Evolutionary conservation across 2,797 vertebrate species (phyloP), one percentile per base, ranked within the genome.

Genomic region (Pangasius krempfi): DNA sequence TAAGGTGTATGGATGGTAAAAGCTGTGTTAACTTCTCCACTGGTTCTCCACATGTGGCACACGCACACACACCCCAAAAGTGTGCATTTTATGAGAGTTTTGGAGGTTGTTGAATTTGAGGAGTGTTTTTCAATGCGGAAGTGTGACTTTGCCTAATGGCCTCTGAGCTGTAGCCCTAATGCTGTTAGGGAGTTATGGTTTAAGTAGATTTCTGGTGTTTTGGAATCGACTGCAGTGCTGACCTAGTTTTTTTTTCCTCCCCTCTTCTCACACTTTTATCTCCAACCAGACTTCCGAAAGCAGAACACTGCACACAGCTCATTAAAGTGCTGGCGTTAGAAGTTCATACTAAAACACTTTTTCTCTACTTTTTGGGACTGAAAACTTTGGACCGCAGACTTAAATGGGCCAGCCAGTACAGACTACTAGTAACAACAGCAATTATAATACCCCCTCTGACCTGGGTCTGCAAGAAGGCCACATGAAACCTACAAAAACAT

Each of bases 201-300:
- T 91, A 88, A 95, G 92, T 89, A 92, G 93, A 93, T 94, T 93
- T 92, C 93, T 89, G 84, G 89, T 89, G 87, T 91, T 93, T 94
- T 92, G 91, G 90, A 94, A 93, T 89, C 27, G 88, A 92, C 90
- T 87, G 92, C 94, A 93, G 94, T 93, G 94, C 93, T 94, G 93
- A 95, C 95, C 94, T 91, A 95, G 90, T 94, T 96, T 93, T 91
- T 86, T 25, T 44, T 37, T 37, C 1, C 64, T 90, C 82, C 76
- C 86, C 64, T 85, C 72, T 89, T 91, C 91, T 89, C 81, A 90
- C 87, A 90, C 88, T 93, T 93, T 90, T 88, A 93, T 92, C 93
- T 92, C 89, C 91, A 93, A 70, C 87, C 91, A 87, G 91, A 91
- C 88, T 90, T 91, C 85, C 89, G 62, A 90, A 86, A 87, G 92